Base-by-base conservation (phyloP, 1,140 invertebrate genomes). In the Spodoptera litura region DNA sequence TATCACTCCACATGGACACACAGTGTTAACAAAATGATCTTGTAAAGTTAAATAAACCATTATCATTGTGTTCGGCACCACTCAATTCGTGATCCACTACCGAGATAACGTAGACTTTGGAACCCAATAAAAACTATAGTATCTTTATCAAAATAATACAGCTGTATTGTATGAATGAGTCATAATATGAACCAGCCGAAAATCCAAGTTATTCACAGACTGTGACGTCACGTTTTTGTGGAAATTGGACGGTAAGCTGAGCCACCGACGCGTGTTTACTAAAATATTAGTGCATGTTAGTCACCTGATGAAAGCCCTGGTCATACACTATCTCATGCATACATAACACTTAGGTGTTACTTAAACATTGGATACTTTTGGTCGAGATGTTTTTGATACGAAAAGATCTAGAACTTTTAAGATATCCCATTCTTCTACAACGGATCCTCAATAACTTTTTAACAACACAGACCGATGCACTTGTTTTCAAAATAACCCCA, bases 111-210 rank as follows among this genome's bases (percentile, higher is more conserved):
- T 15, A 66, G 38, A 66, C 38, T 49, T 66, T 66, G 62, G 38
- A 51, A 20, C 62, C 15, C 38, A 66, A 49, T 49, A 66, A 66
- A 66, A 51, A 66, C 15, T 49, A n/a, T 49, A 49, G 61, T 66
- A 49, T 66, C 62, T 66, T 66, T 66, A 66, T 66, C 38, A 66
- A 66, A 62, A 62, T 44, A 25, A 49, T 66, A 49, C 38, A 49
- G 62, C 62, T 66, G 62, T 64, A 15, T 66, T 49, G 9, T 35
- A 61, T 25, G 62, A 49, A 25, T 70, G 66, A 70, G 6, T 70
- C 66, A 70, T 31, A 4, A 5, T 25, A 15, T 68, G 38, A 49
- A 51, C 5, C 44, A 53, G 49, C 66, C 66, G 66, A 70, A 70
- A 70, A 70, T 27, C 66, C 49, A 70, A 53, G 25, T 70, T 70